Evolutionary conservation across 2,797 vertebrate genomes (phyloP), one percentile per base, ranked within the genome.

Genomic region (Sebastes taczanowskii): DNA sequence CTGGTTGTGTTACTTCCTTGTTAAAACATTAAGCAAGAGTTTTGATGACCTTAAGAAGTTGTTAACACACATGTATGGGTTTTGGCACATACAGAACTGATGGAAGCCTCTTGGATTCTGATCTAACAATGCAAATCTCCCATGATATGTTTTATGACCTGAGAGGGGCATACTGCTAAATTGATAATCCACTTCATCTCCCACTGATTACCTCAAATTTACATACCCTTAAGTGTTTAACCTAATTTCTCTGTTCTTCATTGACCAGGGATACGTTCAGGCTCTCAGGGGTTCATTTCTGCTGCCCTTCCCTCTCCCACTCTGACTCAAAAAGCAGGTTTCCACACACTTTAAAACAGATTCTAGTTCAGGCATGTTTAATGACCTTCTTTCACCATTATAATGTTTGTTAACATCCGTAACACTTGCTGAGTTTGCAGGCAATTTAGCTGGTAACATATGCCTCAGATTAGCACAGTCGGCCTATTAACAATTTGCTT

Each of bases 241-340:
- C 78, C 72, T 69, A 22, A 85, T 83, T 80, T 71, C 67, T 82
- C 38, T 81, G 60, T 85, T 86, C 52, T 78, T 77, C 20, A 18
- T 59, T 71, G 70, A 66, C 72, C 72, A 62, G 25, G 20, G 29
- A 63, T 81, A 74, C 75, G 77, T 78, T 77, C 59, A 59, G 76
- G 11, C 46, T 61, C 55, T 62, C 13, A 25, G 35, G 62, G 27
- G 23, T 53, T 42, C 3, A 38, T 49, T 68, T 75, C 13, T 56
- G 1, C 62, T 42, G 27, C 30, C 73, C 42, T 59, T 49, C n/a
- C 5, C 27, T 71, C 52, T 80, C 72, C 72, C 73, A 30, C 66
- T 77, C 69, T 75, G 71, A 56, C 32, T 72, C 6, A 60, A 46
- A 75, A 58, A 38, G 18, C 20, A 53, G 29, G 10, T 56, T 77